These are phyloP conservation scores for Cryptocheilus praepositus DNA, from an alignment of 2,888 invertebrate species.

Conservation along the genomic window DNA sequence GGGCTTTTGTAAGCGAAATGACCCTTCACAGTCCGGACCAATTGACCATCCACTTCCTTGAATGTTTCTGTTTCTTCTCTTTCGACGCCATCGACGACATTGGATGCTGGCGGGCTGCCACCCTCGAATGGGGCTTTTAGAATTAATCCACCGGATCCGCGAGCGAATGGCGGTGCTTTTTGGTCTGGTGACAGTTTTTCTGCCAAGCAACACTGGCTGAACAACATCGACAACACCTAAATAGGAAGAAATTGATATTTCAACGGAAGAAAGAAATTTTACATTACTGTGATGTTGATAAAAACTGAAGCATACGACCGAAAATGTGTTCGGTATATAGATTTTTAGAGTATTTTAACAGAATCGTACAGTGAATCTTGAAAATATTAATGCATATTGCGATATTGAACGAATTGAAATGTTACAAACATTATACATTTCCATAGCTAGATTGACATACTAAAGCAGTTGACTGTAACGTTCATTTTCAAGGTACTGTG, in stretches of 20 bases:
- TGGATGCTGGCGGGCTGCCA: conserved; percentile 19
- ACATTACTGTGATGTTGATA: no score
- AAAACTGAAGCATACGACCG: no score
- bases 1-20: conserved; percentile 68
- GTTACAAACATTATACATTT: no score
- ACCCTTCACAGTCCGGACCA: conserved; percentile 66
- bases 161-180: conserved; percentile 66
- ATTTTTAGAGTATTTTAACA: no score
- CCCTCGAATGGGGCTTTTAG: conserved; percentile 61
- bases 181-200: conserved; percentile 65
- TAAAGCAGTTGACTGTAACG: no score
- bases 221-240: not conserved
- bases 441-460: no score
- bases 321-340: no score
- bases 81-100: conserved; percentile 56
- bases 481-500: no score
- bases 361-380: no score
- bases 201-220: conserved; percentile 33
- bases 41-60: conserved; percentile 65
- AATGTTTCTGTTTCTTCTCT: conserved; percentile 62
- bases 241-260: not conserved
- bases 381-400: no score
- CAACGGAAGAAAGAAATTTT: no score
- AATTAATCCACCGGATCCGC: conserved; percentile 64
- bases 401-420: no score